Conservation (phyloP, 2,888 invertebrate genomes). For the Ophraella communa region DNA sequence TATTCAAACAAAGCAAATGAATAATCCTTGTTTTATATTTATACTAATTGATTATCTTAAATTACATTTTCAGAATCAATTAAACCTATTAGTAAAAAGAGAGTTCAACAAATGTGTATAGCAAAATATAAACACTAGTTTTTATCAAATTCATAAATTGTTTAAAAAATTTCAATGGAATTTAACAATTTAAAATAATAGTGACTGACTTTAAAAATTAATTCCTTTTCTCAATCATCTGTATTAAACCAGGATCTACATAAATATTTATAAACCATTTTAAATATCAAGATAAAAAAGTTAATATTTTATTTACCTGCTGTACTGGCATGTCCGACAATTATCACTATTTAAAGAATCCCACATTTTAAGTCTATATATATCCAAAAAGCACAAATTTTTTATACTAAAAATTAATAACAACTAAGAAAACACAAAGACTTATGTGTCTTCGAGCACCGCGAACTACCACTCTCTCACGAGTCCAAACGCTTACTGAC, state of each 20-base stretch:
- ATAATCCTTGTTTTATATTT: background rate
- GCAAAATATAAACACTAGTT: background rate
- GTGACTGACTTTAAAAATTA: background rate
- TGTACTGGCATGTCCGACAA: slow-evolving; percentile 59
- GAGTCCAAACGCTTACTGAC: slow-evolving; percentile 34
- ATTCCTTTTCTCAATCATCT: background rate
- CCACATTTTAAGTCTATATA: slow-evolving; percentile 49
- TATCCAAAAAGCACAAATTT: slow-evolving; percentile 30
- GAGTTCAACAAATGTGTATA: background rate
- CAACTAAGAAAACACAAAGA: slow-evolving; percentile 21
- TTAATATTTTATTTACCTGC: slow-evolving; percentile 54
- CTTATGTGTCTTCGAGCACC: background rate
- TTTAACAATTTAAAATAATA: background rate
- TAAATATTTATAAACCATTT: slow-evolving; percentile 21
- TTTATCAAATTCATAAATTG: background rate
- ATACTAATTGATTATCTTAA: background rate
- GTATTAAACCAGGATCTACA: slow-evolving; percentile 12
- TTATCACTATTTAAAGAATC: slow-evolving; percentile 53
- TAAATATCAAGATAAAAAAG: background rate
- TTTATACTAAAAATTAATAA: slow-evolving; percentile 30
- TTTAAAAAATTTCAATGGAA: background rate
- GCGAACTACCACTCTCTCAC: background rate
- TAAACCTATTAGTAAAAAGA: background rate
- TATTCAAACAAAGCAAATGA: background rate
- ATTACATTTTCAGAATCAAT: background rate